A percentile compares a stretch with the other conserved stretches of the same genome.
Evolutionary conservation across 2,797 vertebrate genomes (phyloP).

Genomic region (Smutsia temminckii): DNA sequence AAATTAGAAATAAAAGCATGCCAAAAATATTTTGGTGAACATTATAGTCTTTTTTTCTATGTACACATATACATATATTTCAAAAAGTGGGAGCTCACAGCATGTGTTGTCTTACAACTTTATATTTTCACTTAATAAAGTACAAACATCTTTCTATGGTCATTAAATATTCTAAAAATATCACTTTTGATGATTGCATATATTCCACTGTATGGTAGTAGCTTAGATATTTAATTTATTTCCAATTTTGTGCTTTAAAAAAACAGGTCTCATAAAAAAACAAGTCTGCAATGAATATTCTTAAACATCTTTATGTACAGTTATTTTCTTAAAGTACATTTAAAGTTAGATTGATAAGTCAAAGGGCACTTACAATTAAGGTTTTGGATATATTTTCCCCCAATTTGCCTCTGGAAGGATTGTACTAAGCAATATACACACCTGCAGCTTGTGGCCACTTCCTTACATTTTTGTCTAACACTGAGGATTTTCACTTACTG

Average conservation of each 20-base stretch:
- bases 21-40: background rate
- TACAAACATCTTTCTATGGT: background rate
- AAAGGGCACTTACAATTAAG: background rate
- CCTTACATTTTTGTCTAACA: background rate
- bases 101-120: background rate
- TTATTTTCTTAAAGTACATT: slow-evolving; percentile 15
- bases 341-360: slow-evolving; percentile 16
- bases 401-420: background rate
- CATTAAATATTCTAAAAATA: slow-evolving; percentile 15
- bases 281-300: background rate
- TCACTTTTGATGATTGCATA: background rate
- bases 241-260: slow-evolving; percentile 27
- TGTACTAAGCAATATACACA: background rate
- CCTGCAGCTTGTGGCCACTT: background rate
- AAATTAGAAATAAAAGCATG: slow-evolving; percentile 5
- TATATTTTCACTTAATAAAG: background rate
- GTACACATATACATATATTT: background rate
- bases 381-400: background rate
- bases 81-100: background rate
- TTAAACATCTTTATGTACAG: background rate
- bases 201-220: background rate
- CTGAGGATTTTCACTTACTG: slow-evolving; percentile 10
- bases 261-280: slow-evolving; percentile 33
- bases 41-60: background rate
- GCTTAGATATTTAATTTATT: slow-evolving; percentile 1